Conservation (phyloP, 2,797 vertebrate genomes). For the Pagetopsis macropterus region DNA sequence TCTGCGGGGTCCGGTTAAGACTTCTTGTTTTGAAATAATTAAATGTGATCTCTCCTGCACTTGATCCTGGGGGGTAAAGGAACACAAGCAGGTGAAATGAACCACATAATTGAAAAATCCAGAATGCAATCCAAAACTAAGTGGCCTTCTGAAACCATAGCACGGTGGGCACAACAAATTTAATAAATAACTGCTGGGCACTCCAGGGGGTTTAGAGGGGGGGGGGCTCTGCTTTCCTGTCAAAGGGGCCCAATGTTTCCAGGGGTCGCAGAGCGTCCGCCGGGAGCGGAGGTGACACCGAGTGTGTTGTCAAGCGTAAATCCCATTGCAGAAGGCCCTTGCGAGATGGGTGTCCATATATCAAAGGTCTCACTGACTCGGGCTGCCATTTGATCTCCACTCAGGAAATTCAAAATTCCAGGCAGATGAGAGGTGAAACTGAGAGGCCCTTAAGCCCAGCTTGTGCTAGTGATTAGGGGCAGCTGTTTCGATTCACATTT, state of each 20-base stretch:
- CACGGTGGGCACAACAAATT: conserved; percentile 85
- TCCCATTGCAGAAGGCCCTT: conserved; percentile 84
- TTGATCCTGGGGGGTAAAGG: conserved; percentile 83
- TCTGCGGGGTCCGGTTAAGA: conserved; percentile 63
- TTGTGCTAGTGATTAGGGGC: conserved; percentile 87
- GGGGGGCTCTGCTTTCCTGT: conserved; percentile 68
- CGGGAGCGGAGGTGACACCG: conserved; percentile 86
- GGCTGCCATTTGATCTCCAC: conserved; percentile 87
- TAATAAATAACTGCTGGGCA: conserved; percentile 87
- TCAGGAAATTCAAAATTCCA: conserved; percentile 89
- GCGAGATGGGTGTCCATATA: conserved; percentile 87
- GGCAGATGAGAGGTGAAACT: conserved; percentile 90
- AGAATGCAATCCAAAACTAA: conserved; percentile 87
- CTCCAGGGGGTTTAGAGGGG: conserved; percentile 54
- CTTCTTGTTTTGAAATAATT: conserved; percentile 84
- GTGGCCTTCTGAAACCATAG: conserved; percentile 85
- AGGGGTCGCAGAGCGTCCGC: conserved; percentile 72
- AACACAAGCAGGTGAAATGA: conserved; percentile 86
- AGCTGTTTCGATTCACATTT: conserved; percentile 91
- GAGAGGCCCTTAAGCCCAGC: conserved; percentile 86
- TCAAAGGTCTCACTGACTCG: conserved; percentile 86
- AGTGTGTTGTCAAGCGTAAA: conserved; percentile 90
- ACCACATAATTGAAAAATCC: conserved; percentile 89
- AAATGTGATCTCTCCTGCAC: conserved; percentile 81
- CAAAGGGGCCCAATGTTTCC: conserved; percentile 85